Evolutionary conservation across 2,888 invertebrate species (phyloP), one percentile per base, ranked within the genome.

Genomic region (Adelognathus sp.): DNA sequence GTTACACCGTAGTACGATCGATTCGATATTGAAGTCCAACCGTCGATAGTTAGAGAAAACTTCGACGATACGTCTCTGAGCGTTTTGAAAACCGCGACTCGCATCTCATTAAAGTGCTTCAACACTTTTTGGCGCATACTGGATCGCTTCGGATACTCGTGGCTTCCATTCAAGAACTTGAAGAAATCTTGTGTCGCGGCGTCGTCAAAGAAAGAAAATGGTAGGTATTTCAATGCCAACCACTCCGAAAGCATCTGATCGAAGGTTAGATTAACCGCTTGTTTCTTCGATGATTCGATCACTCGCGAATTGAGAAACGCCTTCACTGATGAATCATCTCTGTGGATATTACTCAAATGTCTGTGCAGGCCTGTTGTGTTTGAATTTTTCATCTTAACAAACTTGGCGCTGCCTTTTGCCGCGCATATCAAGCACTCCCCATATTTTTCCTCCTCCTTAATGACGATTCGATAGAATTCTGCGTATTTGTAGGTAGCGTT

Each of bases 11-110:
- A 67, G 27, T 72, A 79, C 6, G 64, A 77, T 61, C 67, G 11
- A 6, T 46, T 60, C 29, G 69, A 41, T 3, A 78, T 31, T 4
- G 78, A 72, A 46, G 80, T 79, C 79, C 82, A 81, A 1, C 77
- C 82, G 64, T 82, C 81, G 2, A 81, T 52, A 7, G 82, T 81
- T 16, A 80, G 77, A 29, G 80, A 74, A 39, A 82, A 60, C 21
- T 77, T 74, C 6, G 79, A 82, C n/a, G 50, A 39, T 67, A 56
- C 33, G 18, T 66, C 24, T 16, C 70, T 18, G 11, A 82, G 29
- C 3, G 44, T 46, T n/a, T 56, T 31, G 16, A 74, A 46, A 0
- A 79, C 80, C 36, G 5, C 61, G n/a, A 27, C 50, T 39, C 64
- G 16, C 50, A 71, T 64, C 9, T 39, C 24, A 31, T 58, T 29